A percentile compares a stretch with the other conserved stretches of the same genome.
Conservation (phyloP, 1,140 invertebrate species). For the Bombus impatiens region DNA sequence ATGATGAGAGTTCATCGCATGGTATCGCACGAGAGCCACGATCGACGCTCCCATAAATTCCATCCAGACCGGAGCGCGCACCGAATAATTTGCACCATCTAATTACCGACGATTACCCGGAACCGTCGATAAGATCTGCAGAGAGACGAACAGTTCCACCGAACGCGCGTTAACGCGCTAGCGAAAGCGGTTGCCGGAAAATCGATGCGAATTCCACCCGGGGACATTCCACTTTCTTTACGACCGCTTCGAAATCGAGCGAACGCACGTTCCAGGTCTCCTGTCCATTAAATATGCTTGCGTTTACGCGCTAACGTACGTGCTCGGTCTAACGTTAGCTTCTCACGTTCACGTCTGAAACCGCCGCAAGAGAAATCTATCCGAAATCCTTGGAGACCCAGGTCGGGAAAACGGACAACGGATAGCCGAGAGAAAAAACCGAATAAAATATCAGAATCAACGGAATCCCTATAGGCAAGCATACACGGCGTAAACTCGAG, state of each 20-base stretch:
- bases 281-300: neutral
- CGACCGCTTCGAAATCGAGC: neutral
- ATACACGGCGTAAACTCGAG: slow-evolving; percentile 14
- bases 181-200: slow-evolving; percentile 16
- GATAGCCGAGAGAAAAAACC: neutral
- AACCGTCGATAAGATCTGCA: slow-evolving; percentile 16
- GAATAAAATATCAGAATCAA: slow-evolving; percentile 23
- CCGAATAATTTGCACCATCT: slow-evolving; percentile 27
- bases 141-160: neutral
- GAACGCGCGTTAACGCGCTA: neutral
- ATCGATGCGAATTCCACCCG: neutral
- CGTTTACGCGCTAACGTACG: neutral
- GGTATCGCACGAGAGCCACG: neutral
- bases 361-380: slow-evolving; percentile 1
- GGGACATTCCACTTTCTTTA: neutral
- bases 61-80: neutral
- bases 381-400: neutral
- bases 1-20: slow-evolving; percentile 9
- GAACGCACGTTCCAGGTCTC: neutral
- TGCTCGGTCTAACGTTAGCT: neutral
- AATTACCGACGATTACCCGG: slow-evolving; percentile 36
- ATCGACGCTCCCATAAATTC: neutral
- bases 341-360: neutral
- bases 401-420: neutral
- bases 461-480: neutral